These are phyloP conservation scores for Musca vetustissima DNA, from an alignment of 1,140 invertebrate species.

Conservation along the genomic window DNA sequence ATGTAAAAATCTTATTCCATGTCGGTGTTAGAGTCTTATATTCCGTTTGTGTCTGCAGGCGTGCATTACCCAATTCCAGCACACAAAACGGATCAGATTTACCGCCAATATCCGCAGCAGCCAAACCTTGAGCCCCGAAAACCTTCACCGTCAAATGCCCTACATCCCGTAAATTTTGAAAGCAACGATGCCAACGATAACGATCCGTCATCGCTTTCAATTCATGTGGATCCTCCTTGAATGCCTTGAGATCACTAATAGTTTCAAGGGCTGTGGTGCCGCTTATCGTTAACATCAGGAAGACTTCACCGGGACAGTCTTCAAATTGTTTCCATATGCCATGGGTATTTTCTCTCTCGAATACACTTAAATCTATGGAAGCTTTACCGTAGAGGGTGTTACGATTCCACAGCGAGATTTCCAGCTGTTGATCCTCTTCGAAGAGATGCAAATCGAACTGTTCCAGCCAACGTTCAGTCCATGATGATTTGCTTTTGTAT, in stretches of 20 bases:
- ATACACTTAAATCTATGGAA: conserved; percentile 78
- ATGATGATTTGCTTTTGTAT: conserved; percentile 93
- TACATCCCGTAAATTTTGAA: conserved; percentile 80
- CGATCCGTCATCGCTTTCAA: conserved; percentile 64
- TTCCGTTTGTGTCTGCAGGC: conserved; percentile 96
- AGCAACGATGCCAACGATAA: conserved; percentile 76
- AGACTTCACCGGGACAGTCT: conserved; percentile 84
- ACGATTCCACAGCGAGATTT: conserved; percentile 51
- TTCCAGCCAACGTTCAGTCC: conserved; percentile 90
- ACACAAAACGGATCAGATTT: conserved; percentile 98
- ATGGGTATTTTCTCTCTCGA: conserved; percentile 91
- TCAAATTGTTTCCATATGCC: conserved; percentile 85
- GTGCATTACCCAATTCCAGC: conserved; percentile 89
- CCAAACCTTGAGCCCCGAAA: conserved; percentile 84
- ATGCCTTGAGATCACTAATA: conserved; percentile 84
- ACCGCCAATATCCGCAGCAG: conserved; percentile 87
- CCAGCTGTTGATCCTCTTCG: conserved; percentile 64
- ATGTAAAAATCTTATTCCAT: conserved; percentile 99
- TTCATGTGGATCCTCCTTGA: conserved; percentile 78
- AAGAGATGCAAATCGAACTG: conserved; percentile 97
- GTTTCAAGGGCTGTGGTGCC: conserved; percentile 91
- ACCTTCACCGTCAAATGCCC: conserved; percentile 89
- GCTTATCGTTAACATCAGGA: conserved; percentile 90
- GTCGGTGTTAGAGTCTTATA: conserved; percentile 95
- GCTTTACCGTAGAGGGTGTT: conserved; percentile 64